Base-by-base conservation (phyloP, 2,797 vertebrate species). In the Oreochromis mossambicus region DNA sequence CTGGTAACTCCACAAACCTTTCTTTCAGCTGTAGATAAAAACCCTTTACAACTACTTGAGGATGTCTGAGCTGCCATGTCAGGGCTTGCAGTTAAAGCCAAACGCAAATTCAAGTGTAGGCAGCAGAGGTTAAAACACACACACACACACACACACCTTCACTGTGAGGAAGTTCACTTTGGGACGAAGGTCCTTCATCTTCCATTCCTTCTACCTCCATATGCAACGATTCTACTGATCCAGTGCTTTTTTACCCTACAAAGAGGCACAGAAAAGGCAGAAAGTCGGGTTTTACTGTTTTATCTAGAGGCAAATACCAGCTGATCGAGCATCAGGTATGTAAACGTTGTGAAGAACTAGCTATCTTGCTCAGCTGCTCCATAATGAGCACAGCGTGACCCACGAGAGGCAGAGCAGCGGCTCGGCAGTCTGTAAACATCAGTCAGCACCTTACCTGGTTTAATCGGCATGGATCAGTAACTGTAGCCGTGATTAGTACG, bases 201-300 rank as follows among this genome's bases (percentile, higher is more conserved):
- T 89, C 94, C 38, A 83, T 90, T 82, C 56, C 89, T 84, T 94
- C 94, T 70, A 58, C 88, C 89, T 96, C 95, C 95, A 96, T 95
- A 6, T 38, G 78, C 63, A 79, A 24, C 66, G 12, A 26, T 86
- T 56, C 26, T 36, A 32, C 24, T 43, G 36, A 38, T 75, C 85
- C 85, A 89, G 68, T 9, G 83, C 73, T 77, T 38, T 41, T 76
- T 2, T 78, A 73, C 83, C 79, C 82, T 92, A 76, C 9, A 80
- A 52, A 66, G 2, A 79, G 43, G 9, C 46, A 85, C 4, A 15
- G 26, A 41, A 0, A 36, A 34, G 11, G 15, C 63, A 75, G 15
- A 38, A 13, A 73, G 2, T 14, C 11, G 14, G 3, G 21, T 36
- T 77, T 73, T 4, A 52, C 7, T 0, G 2, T 5, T 61, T 8